Conservation (phyloP, 2,888 invertebrate genomes). For the Lagria hirta region DNA sequence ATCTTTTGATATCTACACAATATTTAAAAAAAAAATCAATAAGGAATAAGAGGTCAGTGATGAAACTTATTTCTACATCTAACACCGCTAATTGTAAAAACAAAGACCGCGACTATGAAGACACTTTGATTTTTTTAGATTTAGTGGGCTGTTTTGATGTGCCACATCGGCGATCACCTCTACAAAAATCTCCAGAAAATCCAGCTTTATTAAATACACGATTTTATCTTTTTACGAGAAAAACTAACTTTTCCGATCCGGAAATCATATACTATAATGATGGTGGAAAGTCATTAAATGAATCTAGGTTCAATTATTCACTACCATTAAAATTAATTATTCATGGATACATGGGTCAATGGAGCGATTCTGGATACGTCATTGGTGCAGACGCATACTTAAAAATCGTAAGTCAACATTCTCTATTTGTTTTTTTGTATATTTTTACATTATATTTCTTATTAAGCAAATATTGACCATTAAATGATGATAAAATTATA, state of each 20-base stretch:
- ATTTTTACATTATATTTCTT: too few species aligned
- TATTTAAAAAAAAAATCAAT: too few species aligned
- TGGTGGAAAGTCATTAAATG: slow-evolving; percentile 51
- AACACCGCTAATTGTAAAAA: too few species aligned
- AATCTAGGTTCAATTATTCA: slow-evolving; percentile 54
- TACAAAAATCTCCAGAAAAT: slow-evolving; percentile 60
- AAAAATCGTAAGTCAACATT: slow-evolving; percentile 59
- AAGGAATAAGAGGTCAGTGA: neutral
- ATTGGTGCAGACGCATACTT: slow-evolving; percentile 55
- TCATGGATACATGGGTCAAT: slow-evolving; percentile 62
- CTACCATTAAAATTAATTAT: slow-evolving; percentile 58
- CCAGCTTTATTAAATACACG: slow-evolving; percentile 58
- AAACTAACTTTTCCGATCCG: slow-evolving; percentile 49
- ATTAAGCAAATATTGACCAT: too few species aligned
- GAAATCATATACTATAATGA: slow-evolving; percentile 56
- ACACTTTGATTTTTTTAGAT: slow-evolving; percentile 49
- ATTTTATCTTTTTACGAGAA: slow-evolving; percentile 57
- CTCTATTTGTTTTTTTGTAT: too few species aligned
- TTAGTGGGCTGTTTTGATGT: slow-evolving; percentile 60
- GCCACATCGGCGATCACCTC: slow-evolving; percentile 54
- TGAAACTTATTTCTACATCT: neutral
- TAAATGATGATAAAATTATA: too few species aligned
- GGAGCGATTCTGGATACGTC: slow-evolving; percentile 55
- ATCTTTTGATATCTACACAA: too few species aligned
- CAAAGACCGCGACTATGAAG: neutral